Percentiles rank a stretch among this genome's conserved stretches.
Evolutionary conservation across 1,140 invertebrate species (phyloP).

Genomic region (Drosophila truncata): DNA sequence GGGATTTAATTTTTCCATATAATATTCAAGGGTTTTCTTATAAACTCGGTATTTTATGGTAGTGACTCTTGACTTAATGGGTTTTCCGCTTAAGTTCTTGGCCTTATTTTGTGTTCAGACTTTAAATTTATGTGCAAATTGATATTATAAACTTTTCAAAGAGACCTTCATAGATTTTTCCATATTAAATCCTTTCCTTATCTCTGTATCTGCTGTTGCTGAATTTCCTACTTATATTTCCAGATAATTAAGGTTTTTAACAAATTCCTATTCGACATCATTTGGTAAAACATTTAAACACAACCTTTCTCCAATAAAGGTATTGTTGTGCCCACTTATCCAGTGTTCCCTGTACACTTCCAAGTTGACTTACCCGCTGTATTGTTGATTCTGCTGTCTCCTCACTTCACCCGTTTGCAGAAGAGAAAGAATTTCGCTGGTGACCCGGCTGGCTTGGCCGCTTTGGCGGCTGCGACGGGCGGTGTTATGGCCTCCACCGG

Average conservation of each 20-base stretch:
- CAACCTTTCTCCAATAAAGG: neutral
- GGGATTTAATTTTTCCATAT: neutral
- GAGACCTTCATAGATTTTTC: neutral
- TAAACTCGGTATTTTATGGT: neutral
- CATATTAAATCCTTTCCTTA: no score
- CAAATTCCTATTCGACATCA: no score
- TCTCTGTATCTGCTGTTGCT: no score
- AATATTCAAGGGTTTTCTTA: neutral
- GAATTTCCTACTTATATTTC: no score
- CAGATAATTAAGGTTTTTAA: no score
- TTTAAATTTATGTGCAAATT: neutral
- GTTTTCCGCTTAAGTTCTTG: neutral
- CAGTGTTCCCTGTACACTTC: slow-evolving; percentile 11
- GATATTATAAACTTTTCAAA: neutral
- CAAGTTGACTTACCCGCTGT: slow-evolving; percentile 29
- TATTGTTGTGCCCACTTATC: neutral
- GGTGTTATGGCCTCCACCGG: slow-evolving; percentile 25
- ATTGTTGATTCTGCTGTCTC: slow-evolving; percentile 13
- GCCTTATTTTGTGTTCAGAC: neutral
- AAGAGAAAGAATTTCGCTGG: slow-evolving; percentile 23
- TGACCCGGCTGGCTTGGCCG: slow-evolving; percentile 43
- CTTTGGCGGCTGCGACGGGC: slow-evolving; percentile 4
- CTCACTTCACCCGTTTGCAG: neutral
- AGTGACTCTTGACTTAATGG: neutral
- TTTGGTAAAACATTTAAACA: neutral